Evolutionary conservation across 2,888 invertebrate genomes (phyloP).

Genomic region (Morpho helenor): DNA sequence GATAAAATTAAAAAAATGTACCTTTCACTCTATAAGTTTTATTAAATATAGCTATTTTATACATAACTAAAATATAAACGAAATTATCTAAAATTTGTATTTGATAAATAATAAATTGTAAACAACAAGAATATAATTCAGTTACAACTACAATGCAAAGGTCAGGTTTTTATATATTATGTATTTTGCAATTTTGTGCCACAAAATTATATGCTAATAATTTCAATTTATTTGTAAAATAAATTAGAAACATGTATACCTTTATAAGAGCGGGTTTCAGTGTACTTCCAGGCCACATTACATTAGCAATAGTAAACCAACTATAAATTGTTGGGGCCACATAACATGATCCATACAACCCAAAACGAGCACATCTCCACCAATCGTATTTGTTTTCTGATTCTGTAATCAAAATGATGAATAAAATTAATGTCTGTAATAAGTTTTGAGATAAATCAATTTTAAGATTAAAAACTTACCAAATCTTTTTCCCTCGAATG

Average conservation of each 20-base stretch:
- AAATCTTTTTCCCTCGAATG: slow-evolving; percentile 81
- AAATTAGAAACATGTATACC: slow-evolving; percentile 54
- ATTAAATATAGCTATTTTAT: too few relatives aligned
- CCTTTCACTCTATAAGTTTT: too few relatives aligned
- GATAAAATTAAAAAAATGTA: slow-evolving; percentile 7
- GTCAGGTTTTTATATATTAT: too few relatives aligned
- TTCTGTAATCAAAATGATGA: slow-evolving; percentile 27
- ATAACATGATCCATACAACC: slow-evolving; percentile 88
- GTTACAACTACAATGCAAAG: too few relatives aligned
- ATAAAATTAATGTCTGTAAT: background rate
- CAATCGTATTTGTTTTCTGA: slow-evolving; percentile 80
- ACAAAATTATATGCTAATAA: too few relatives aligned
- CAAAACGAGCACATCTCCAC: slow-evolving; percentile 85
- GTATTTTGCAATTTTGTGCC: too few relatives aligned
- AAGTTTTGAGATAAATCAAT: too few relatives aligned
- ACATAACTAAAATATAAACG: too few relatives aligned
- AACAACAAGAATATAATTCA: background rate
- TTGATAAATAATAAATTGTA: background rate
- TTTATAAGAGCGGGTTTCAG: slow-evolving; percentile 85
- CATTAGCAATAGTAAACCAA: slow-evolving; percentile 88
- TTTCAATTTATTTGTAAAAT: too few relatives aligned
- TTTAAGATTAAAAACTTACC: slow-evolving; percentile 55
- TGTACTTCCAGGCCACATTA: slow-evolving; percentile 86
- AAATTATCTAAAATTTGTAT: too few relatives aligned
- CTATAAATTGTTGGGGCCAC: slow-evolving; percentile 89